phyloP scores from a whole-genome alignment of 2,888 invertebrate species.

The Phengaris alcon region DNA sequence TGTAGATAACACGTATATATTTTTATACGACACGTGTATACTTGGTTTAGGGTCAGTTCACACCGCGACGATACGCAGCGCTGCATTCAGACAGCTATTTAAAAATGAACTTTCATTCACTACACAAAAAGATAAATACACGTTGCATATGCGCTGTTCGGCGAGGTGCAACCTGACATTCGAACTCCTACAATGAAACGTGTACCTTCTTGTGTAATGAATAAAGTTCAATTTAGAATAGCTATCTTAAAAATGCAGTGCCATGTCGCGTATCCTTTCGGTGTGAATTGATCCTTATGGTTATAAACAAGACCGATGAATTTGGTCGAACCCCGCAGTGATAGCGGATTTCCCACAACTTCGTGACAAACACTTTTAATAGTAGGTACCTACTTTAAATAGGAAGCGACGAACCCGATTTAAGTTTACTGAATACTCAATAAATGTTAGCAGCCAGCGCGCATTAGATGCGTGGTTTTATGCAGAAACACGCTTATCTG shows the following conservation, averaged over 20 bases:
- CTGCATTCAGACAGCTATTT: background rate
- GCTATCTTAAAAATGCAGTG: too few species aligned
- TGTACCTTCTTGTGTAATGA: too few species aligned
- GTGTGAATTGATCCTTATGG: background rate
- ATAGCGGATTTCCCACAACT: background rate
- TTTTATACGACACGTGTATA: constrained; percentile 8
- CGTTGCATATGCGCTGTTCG: too few species aligned
- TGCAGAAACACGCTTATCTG: background rate
- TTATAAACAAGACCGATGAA: background rate
- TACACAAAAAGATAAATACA: too few species aligned
- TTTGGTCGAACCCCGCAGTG: background rate
- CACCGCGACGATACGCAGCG: background rate
- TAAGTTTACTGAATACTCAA: background rate
- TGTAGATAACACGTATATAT: background rate
- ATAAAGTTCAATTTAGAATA: too few species aligned
- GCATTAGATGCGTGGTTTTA: background rate
- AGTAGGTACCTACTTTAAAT: background rate
- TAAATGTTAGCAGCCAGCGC: background rate
- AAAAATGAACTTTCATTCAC: too few species aligned
- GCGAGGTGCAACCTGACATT: too few species aligned
- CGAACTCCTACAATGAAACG: too few species aligned
- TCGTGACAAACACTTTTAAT: background rate
- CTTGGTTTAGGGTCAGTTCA: background rate
- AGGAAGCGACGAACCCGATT: background rate
- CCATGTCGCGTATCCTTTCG: too few species aligned